phyloP scores from a whole-genome alignment of 2,888 invertebrate genomes.

The Odontothrips loti region DNA sequence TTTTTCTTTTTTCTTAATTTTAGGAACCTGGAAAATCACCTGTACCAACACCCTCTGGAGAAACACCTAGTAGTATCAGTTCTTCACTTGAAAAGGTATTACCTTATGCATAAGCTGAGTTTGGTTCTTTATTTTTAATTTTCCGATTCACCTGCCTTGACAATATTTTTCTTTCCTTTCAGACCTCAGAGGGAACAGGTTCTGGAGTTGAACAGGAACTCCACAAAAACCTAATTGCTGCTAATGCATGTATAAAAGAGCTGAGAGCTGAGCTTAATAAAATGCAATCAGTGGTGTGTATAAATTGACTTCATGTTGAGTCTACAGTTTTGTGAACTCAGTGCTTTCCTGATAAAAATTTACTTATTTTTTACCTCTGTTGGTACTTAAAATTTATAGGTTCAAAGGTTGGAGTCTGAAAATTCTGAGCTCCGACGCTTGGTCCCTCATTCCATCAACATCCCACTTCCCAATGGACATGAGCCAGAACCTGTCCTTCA shows the following conservation, averaged over 20 bases:
- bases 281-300: not conserved
- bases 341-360: no score
- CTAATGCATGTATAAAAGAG: not conserved
- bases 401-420: not conserved
- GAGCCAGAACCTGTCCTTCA: conserved; percentile 5
- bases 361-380: no score
- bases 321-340: no score
- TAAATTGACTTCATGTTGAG: no score
- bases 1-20: conserved; percentile 32
- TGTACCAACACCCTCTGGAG: not conserved
- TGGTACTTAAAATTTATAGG: not conserved
- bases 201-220: not conserved
- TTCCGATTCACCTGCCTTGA: no score
- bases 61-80: not conserved
- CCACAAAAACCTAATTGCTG: not conserved
- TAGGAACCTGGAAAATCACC: conserved; percentile 36
- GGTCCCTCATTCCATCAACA: not conserved
- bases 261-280: not conserved
- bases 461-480: conserved; percentile 33
- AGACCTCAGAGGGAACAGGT: not conserved
- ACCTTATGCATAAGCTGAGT: not conserved
- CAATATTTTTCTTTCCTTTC: not conserved
- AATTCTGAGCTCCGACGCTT: not conserved
- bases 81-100: not conserved
- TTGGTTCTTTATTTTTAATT: not conserved